Conservation (phyloP, 1,140 invertebrate species). For the Cylas formicarius region DNA sequence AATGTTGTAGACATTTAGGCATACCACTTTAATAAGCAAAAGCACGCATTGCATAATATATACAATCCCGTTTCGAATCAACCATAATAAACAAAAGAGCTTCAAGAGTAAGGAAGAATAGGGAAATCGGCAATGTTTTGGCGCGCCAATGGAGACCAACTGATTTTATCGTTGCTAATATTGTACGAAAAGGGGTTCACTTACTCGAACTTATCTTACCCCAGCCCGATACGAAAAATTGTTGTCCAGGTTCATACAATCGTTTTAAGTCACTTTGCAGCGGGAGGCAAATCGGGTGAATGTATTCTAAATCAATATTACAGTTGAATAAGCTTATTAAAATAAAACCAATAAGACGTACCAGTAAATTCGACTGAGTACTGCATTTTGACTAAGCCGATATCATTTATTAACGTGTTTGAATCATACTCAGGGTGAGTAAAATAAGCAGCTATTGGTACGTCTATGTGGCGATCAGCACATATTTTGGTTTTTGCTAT, state of each 20-base stretch:
- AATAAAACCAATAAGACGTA: constrained; percentile 9
- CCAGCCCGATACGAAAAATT: constrained; percentile 42
- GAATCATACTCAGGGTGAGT: constrained; percentile 51
- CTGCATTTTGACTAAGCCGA: constrained; percentile 66
- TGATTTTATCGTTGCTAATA: too few species aligned
- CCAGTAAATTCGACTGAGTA: constrained; percentile 48
- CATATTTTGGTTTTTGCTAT: constrained; percentile 30
- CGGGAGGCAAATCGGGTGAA: constrained; percentile 70
- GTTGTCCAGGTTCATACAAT: constrained; percentile 14
- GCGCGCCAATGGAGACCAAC: too few species aligned
- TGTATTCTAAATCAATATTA: constrained; percentile 41
- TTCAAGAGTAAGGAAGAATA: too few species aligned
- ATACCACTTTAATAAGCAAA: too few species aligned
- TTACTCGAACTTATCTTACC: constrained; percentile 31
- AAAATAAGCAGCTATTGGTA: constrained; percentile 33
- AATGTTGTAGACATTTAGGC: too few species aligned
- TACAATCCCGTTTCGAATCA: too few species aligned
- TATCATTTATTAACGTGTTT: constrained; percentile 72
- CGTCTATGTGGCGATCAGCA: constrained; percentile 43
- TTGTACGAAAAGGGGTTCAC: not conserved
- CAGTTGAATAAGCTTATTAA: not conserved
- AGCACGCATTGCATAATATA: too few species aligned
- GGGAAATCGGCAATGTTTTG: too few species aligned
- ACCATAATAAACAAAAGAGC: too few species aligned
- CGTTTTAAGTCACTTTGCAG: constrained; percentile 21